These are phyloP conservation scores for Hemitrygon akajei DNA, from an alignment of 2,797 vertebrate species.

Conservation along the genomic window DNA sequence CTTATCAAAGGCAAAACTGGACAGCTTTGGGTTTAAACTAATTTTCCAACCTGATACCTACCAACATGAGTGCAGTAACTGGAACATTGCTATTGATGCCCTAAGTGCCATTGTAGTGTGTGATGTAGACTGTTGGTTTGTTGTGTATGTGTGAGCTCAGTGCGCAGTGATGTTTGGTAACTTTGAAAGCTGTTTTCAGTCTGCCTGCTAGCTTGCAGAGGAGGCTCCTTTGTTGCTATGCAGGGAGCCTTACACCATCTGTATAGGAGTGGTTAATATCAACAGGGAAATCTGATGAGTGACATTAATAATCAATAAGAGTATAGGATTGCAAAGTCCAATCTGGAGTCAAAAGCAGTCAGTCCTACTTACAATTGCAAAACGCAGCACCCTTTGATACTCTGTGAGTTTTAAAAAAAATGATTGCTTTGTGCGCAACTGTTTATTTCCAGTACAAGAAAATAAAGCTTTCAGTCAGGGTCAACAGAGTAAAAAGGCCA, in stretches of 20 bases:
- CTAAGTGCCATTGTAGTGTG: neutral
- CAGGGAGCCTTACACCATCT: slow-evolving; percentile 11
- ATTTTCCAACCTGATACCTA: neutral
- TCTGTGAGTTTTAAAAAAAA: neutral
- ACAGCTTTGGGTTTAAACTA: neutral
- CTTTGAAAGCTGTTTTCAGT: slow-evolving; percentile 17
- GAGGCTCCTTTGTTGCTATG: neutral
- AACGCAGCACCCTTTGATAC: neutral
- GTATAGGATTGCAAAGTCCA: slow-evolving; percentile 21
- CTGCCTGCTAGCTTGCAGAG: neutral
- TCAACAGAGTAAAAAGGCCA: neutral
- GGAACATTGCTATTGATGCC: neutral
- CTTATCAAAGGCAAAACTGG: neutral
- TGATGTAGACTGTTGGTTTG: neutral
- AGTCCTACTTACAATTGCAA: neutral
- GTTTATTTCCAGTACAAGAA: slow-evolving; percentile 15
- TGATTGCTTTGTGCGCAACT: neutral
- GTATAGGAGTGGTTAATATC: slow-evolving; percentile 16
- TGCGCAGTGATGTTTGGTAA: neutral
- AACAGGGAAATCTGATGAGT: neutral
- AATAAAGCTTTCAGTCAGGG: slow-evolving; percentile 11
- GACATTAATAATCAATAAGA: slow-evolving; percentile 32
- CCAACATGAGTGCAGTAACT: neutral
- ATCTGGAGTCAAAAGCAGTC: slow-evolving; percentile 27
- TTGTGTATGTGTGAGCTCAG: neutral